Evolutionary conservation across 1,140 invertebrate genomes (phyloP).

Genomic region (Zaprionus ornatus): DNA sequence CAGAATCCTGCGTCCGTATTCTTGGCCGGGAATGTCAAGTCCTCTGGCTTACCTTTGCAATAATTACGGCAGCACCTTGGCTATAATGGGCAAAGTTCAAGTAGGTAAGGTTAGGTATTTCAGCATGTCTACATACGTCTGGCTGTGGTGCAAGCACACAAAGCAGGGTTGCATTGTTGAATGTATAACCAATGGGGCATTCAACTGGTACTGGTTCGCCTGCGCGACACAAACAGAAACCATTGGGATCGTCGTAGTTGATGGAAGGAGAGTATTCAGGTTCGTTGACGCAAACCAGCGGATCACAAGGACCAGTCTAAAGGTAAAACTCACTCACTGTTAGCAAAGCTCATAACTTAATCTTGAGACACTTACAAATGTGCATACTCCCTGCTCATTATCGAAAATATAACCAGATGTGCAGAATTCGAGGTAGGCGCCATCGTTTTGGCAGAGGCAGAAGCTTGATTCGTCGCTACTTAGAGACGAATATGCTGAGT

Average conservation of each 20-base stretch:
- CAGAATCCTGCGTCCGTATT: constrained; percentile 55
- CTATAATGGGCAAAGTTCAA: constrained; percentile 17
- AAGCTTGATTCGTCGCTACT: constrained; percentile 44
- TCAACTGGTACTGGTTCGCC: constrained; percentile 41
- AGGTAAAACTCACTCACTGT: background rate
- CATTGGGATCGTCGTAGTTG: constrained; percentile 47
- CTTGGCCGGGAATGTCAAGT: constrained; percentile 38
- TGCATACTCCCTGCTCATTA: background rate
- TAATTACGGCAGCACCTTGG: constrained; percentile 50
- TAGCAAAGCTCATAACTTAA: background rate
- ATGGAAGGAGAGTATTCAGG: constrained; percentile 31
- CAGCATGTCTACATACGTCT: constrained; percentile 41
- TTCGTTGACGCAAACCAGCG: constrained; percentile 18
- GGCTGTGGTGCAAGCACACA: constrained; percentile 33
- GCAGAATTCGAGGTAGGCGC: constrained; percentile 44
- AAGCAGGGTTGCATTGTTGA: background rate
- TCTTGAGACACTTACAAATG: constrained; percentile 44
- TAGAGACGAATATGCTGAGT: constrained; percentile 38
- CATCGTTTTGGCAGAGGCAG: constrained; percentile 46
- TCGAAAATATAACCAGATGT: constrained; percentile 37
- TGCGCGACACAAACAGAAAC: constrained; percentile 63
- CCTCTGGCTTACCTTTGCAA: constrained; percentile 45
- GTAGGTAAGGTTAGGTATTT: background rate
- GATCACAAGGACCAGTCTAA: constrained; percentile 64
- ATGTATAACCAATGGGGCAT: constrained; percentile 65